A percentile compares a stretch with the other conserved stretches of the same genome.
These are phyloP conservation scores for Dryoscopus gambensis DNA, from an alignment of 2,113 vertebrate genomes.

Conservation along the genomic window DNA sequence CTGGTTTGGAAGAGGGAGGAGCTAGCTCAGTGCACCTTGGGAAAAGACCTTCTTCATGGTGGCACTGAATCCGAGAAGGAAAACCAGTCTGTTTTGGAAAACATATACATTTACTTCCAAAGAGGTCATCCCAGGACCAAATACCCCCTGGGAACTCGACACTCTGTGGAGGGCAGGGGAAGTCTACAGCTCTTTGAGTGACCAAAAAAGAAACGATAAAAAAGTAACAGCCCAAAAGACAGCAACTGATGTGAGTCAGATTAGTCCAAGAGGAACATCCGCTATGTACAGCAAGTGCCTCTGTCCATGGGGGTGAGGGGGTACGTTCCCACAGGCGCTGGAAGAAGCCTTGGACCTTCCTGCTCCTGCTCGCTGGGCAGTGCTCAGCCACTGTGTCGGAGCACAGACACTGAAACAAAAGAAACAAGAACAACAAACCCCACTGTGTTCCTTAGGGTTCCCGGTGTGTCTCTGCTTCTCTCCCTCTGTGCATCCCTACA, in stretches of 20 bases:
- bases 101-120: neutral
- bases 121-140: neutral
- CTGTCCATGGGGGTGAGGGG: neutral
- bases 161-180: constrained; percentile 3
- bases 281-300: constrained; percentile 38
- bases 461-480: neutral
- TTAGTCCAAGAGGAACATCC: neutral
- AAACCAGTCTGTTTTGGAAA: constrained; percentile 3
- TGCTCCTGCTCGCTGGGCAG: neutral
- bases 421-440: constrained; percentile 36
- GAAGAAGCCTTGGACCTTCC: neutral
- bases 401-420: constrained; percentile 24
- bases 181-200: neutral
- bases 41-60: neutral
- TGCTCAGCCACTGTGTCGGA: neutral
- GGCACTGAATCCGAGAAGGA: neutral
- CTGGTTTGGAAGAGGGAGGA: neutral
- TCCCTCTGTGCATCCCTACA: neutral
- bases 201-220: neutral
- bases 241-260: neutral
- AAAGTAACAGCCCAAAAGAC: constrained; percentile 4
- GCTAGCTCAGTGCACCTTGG: neutral
- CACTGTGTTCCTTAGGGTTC: constrained; percentile 4
- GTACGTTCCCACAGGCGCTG: neutral
- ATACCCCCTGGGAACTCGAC: neutral